Evolutionary conservation across 1,140 invertebrate genomes (phyloP).

Genomic region (Gonatopus flavifemur): DNA sequence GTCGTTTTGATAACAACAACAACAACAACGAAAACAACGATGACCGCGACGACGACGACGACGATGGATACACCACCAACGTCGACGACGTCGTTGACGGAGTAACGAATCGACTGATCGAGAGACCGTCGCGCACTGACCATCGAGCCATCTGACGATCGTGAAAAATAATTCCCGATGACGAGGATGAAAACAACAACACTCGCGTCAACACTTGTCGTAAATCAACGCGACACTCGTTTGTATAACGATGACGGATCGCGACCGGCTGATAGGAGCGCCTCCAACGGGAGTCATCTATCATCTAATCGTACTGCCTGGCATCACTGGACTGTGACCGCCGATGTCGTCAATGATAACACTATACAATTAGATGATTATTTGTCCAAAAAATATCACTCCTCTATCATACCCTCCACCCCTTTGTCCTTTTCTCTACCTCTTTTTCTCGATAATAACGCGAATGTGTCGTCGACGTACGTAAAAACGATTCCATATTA

Average conservation of each 20-base stretch:
- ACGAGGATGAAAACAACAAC: conserved; percentile 22
- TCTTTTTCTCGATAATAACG: conserved; percentile 15
- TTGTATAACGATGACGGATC: conserved; percentile 9
- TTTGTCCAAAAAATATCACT: no score
- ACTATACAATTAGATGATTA: conserved; percentile 19
- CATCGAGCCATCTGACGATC: conserved; percentile 15
- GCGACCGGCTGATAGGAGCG: conserved; percentile 20
- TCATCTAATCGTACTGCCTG: conserved; percentile 7
- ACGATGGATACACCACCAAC: background rate
- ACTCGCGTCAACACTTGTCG: background rate
- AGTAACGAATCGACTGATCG: background rate
- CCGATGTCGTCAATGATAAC: conserved; percentile 18
- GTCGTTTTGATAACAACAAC: conserved; percentile 1
- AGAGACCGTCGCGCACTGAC: conserved; percentile 7
- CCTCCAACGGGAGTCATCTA: conserved; percentile 24
- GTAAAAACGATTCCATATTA: no score
- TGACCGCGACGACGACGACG: background rate
- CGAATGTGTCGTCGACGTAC: no score
- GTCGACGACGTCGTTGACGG: conserved; percentile 5
- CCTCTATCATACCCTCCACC: background rate
- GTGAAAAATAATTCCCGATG: background rate
- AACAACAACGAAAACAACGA: background rate
- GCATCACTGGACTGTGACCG: background rate
- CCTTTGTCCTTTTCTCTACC: conserved; percentile 1
- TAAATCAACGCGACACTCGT: conserved; percentile 5